These are phyloP conservation scores for Zophobas morio DNA, from an alignment of 1,140 invertebrate species.

Conservation along the genomic window DNA sequence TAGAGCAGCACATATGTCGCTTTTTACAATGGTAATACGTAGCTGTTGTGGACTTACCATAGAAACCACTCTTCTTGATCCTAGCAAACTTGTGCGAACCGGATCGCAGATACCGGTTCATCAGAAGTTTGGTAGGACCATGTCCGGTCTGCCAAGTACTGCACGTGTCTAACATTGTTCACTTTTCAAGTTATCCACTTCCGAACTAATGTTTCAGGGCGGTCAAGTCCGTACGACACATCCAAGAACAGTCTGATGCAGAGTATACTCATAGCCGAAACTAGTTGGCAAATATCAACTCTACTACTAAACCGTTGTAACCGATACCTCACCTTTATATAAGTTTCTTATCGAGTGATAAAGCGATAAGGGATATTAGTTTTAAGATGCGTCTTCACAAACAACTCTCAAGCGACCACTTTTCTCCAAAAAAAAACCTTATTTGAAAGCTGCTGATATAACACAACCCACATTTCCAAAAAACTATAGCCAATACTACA, in stretches of 20 bases:
- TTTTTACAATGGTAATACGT: constrained; percentile 20
- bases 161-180: constrained; percentile 13
- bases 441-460: too few relatives aligned
- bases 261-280: constrained; percentile 44
- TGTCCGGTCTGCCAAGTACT: constrained; percentile 24
- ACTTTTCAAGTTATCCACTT: constrained; percentile 51
- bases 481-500: too few relatives aligned
- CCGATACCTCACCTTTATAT: constrained; percentile 37
- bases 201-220: constrained; percentile 35
- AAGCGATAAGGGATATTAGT: constrained; percentile 25
- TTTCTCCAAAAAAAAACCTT: too few relatives aligned
- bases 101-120: constrained; percentile 38
- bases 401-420: background rate
- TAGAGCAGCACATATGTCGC: constrained; percentile 19
- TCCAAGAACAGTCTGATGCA: constrained; percentile 18
- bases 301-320: constrained; percentile 27
- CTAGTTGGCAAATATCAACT: constrained; percentile 34
- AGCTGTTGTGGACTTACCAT: constrained; percentile 13
- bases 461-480: too few relatives aligned
- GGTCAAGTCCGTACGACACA: constrained; percentile 42
- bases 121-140: constrained; percentile 45
- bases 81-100: constrained; percentile 20
- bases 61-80: constrained; percentile 7
- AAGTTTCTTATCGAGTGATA: constrained; percentile 39
- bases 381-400: constrained; percentile 2